Conservation (phyloP, 1,140 invertebrate genomes). For the Drosophila obscura region DNA sequence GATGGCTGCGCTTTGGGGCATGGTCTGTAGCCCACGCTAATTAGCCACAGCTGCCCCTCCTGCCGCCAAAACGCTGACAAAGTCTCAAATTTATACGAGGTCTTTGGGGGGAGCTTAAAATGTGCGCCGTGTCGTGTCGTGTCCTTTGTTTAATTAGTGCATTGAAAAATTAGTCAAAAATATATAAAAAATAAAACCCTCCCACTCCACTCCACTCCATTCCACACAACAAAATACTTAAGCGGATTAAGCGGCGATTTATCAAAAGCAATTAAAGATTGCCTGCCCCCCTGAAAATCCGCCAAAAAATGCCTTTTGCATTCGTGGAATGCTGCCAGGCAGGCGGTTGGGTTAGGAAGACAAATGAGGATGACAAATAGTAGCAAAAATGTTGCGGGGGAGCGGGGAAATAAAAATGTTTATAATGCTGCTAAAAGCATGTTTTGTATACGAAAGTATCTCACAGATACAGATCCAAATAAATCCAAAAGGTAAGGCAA, state of each 20-base stretch:
- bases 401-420: constrained; percentile 69
- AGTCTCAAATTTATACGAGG: constrained; percentile 71
- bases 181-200: constrained; percentile 12
- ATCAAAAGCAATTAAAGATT: constrained; percentile 80
- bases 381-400: constrained; percentile 72
- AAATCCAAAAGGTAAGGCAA: constrained; percentile 10
- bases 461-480: constrained; percentile 66
- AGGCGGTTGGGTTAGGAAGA: constrained; percentile 8
- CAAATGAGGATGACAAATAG: constrained; percentile 66
- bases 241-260: constrained; percentile 81
- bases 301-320: constrained; percentile 35
- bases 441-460: constrained; percentile 53
- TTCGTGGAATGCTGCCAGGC: constrained; percentile 69
- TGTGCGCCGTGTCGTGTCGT: constrained; percentile 24
- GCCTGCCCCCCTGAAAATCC: constrained; percentile 39
- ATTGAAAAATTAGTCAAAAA: constrained; percentile 71
- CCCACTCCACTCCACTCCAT: no score
- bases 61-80: constrained; percentile 38
- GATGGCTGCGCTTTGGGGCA: constrained; percentile 29
- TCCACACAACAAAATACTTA: constrained; percentile 53
- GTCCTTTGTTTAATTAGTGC: constrained; percentile 81
- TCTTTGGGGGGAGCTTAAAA: constrained; percentile 52
- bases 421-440: constrained; percentile 82
- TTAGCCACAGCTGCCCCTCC: constrained; percentile 39
- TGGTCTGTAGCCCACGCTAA: constrained; percentile 60